Evolutionary conservation across 2,888 invertebrate genomes (phyloP), one percentile per base, ranked within the genome.

Genomic region (Acanthacorydalis orientalis): DNA sequence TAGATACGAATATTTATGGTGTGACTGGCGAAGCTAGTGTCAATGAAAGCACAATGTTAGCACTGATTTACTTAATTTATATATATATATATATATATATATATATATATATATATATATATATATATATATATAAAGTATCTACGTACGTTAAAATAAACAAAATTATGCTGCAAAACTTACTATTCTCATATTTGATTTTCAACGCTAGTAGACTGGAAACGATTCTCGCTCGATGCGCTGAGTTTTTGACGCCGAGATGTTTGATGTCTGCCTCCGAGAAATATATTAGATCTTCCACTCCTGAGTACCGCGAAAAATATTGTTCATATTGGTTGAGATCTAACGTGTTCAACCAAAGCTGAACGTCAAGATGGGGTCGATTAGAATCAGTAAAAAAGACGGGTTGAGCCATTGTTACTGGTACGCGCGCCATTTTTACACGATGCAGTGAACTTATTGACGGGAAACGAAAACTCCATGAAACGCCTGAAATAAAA

Each of bases 211-310:
- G 68, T 46, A 81, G 64, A 59, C 77, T 80, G 34, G 77, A 73
- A 51, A 77, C 70, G 53, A 81, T 75, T 55, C 73, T 68, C 2
- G 77, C 76, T 32, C 80, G 64, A 62, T 81, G 79, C 12, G 73
- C 73, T 2, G 76, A 69, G 55, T 75, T 75, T 52, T 72, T 73
- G 33, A 81, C 68, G 1, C 80, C 80, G 49, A 77, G 60, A 41
- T 71, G 67, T 56, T 72, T 73, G 44, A 81, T 66, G 52, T 77
- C 77, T 3, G 67, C 63, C 58, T 81, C 77, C 31, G 68, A 68
- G 54, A 71, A 63, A 48, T 69, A 64, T 51, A 77, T 58, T 49
- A 78, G 57, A 50, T 76, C 75, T 64, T 77, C 76, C 15, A 77
- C 75, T 7, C 75, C 75, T 47, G 61, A 59, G 57, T 68, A 76